These are phyloP conservation scores for Macrobrachium rosenbergii DNA, from an alignment of 1,140 invertebrate genomes.

Conservation along the genomic window DNA sequence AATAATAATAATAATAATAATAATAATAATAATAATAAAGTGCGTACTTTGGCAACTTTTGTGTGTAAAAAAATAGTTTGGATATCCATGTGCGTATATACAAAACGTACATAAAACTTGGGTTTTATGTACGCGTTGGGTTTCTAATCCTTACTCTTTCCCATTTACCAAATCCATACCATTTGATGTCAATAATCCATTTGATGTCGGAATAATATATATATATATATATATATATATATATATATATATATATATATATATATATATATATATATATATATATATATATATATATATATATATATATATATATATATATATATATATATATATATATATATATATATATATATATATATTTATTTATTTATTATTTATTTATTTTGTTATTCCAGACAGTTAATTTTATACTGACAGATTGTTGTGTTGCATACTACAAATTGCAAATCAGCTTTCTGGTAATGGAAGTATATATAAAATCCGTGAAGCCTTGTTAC, in stretches of 20 bases:
- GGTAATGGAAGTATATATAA: background rate
- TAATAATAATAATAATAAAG: too few species aligned
- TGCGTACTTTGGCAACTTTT: too few species aligned
- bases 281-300: background rate
- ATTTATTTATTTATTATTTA: too few species aligned
- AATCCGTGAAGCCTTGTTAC: background rate
- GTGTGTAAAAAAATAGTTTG: background rate
- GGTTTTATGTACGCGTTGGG: background rate
- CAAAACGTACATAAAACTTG: background rate
- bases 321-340: background rate
- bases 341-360: conserved; percentile 10
- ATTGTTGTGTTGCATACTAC: too few species aligned
- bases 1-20: too few species aligned
- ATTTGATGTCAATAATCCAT: too few species aligned
- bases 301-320: background rate
- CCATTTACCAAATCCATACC: too few species aligned
- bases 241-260: conserved; percentile 17
- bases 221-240: conserved; percentile 16
- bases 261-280: conserved; percentile 15
- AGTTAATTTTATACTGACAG: background rate
- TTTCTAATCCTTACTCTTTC: too few species aligned
- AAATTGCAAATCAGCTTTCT: background rate
- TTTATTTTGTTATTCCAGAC: background rate
- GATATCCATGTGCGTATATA: background rate
- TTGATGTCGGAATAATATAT: background rate